Conservation (phyloP, 2,113 vertebrate species). For the Tapirus terrestris region DNA sequence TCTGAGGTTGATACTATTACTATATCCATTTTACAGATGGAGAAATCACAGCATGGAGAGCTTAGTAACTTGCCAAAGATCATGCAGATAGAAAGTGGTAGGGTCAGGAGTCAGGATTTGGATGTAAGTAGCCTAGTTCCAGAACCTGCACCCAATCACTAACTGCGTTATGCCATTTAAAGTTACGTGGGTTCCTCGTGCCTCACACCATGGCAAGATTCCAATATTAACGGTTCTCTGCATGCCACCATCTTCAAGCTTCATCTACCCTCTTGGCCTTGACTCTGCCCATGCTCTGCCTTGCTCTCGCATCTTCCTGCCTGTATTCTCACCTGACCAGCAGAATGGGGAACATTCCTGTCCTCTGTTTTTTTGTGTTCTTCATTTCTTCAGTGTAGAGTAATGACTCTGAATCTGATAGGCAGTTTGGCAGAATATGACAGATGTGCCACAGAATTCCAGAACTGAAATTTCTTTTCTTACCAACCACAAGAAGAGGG, state of each 20-base stretch:
- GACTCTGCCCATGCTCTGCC: not conserved
- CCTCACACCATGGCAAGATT: accelerated
- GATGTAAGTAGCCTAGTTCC: not conserved
- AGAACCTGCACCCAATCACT: not conserved
- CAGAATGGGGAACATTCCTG: not conserved
- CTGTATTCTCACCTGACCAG: not conserved
- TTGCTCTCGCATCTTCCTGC: not conserved
- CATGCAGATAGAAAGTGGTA: not conserved
- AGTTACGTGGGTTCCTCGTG: not conserved
- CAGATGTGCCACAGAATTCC: not conserved
- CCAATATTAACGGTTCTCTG: accelerated
- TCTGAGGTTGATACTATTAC: not conserved
- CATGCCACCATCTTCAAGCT: not conserved
- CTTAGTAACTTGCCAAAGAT: not conserved
- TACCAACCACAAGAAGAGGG: not conserved
- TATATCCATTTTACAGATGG: not conserved
- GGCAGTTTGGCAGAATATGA: not conserved
- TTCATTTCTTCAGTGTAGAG: not conserved
- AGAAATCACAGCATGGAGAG: not conserved
- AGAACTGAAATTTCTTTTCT: not conserved
- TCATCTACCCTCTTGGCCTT: not conserved
- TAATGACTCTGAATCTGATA: not conserved
- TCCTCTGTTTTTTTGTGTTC: not conserved
- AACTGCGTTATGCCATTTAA: not conserved
- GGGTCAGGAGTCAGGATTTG: not conserved